Evolutionary conservation across 2,888 invertebrate genomes (phyloP).

Genomic region (Phanerotoma sp.): DNA sequence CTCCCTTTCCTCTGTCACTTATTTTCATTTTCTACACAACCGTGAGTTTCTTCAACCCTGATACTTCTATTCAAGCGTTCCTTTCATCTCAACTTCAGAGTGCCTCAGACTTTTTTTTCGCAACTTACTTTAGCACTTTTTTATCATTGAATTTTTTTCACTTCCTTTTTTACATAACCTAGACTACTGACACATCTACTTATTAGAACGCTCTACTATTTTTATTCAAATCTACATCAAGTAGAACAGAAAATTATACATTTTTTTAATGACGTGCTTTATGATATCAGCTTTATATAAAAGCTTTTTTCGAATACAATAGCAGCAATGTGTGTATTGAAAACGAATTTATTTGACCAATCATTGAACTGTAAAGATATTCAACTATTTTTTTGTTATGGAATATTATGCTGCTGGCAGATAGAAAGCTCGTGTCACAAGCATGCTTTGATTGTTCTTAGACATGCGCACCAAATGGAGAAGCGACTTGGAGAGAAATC

Average conservation of each 20-base stretch:
- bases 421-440: conserved; percentile 30
- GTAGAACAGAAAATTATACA: no score
- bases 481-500: conserved; percentile 17
- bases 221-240: no score
- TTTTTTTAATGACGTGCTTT: no score
- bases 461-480: conserved; percentile 17
- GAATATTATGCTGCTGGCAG: conserved; percentile 30
- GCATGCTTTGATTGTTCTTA: conserved; percentile 19
- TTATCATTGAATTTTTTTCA: background rate
- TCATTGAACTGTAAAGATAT: no score
- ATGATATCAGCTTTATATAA: no score
- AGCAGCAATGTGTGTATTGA: no score
- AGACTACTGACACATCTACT: no score
- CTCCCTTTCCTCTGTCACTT: conserved; percentile 38
- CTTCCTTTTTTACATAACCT: background rate
- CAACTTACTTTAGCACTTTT: background rate
- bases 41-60: background rate
- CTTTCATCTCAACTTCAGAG: background rate
- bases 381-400: no score
- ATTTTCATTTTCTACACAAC: conserved; percentile 1
- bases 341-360: no score
- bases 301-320: no score
- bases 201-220: no score
- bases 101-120: background rate
- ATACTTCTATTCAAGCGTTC: background rate